Base-by-base conservation (phyloP, 2,888 invertebrate genomes). In the Petrophora chlorosata region DNA sequence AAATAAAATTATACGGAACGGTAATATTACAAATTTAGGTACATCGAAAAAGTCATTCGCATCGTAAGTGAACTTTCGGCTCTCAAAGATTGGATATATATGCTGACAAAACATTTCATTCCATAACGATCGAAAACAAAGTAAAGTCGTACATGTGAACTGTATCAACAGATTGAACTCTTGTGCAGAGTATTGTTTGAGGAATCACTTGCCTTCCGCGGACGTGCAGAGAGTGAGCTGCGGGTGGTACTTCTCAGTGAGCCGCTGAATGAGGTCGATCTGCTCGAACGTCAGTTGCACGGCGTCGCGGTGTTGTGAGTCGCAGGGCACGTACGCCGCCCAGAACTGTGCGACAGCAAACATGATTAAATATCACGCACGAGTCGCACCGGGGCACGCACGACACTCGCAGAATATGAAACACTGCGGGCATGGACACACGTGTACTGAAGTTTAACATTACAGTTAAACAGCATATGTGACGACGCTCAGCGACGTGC, bases 321-420 rank as follows among this genome's bases (percentile, higher is more conserved):
- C 94, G 82, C 97, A 97, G 32, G 94, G 94, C 69, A 95, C 95
- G 90, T 95, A 97, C 56, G 95, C 95, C 32, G 96, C 95, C 96
- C 96, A 97, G 82, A 96, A 96, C 95, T 96, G 91, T 47, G 28
- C 83, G 59, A 63, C 66, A 55, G 45, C 54, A 59, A 54, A 69
- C 57, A 72, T 79, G 79, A 86, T 84, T 84, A 72, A 80, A 83
- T 79, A 73, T 66, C 70, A 73, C 73, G 79, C 82, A 82, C 79
- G 82, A 73, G 59, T 70, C 65, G 59, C 61, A 59, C 45, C 35
- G 25, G 59, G 55, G 55, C 63, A 62, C 65, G 57, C 61, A 39
- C 12, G 25, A 35, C 33, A 17, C 23, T 5, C 10, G n/a, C 52
- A 38, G 77, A 81, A 82, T 81, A 78, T 71, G 56, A 75, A 75